These are phyloP conservation scores for Ianthella basta DNA, from an alignment of 37 sponge, comb jelly and placozoan species.

Conservation along the genomic window DNA sequence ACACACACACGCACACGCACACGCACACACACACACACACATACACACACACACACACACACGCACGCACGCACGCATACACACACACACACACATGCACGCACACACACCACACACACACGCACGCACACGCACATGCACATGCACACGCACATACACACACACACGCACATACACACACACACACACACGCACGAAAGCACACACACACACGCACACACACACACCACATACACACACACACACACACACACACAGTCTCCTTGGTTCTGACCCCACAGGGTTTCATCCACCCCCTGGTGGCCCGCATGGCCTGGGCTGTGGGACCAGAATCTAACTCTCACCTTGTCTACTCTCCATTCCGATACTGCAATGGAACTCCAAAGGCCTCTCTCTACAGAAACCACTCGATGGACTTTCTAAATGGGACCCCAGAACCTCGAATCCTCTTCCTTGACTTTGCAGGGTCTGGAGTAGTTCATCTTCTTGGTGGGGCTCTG, in stretches of 20 bases:
- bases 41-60: neutral
- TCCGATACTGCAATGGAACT: slow-evolving; percentile 74
- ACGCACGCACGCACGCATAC: neutral
- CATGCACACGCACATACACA: too few relatives aligned
- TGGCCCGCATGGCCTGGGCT: slow-evolving; percentile 77
- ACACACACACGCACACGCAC: neutral
- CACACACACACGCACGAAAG: too few relatives aligned
- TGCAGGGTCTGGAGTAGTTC: slow-evolving; percentile 88
- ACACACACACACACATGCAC: too few relatives aligned
- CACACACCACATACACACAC: too few relatives aligned
- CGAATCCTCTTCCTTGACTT: slow-evolving; percentile 65
- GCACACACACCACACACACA: neutral
- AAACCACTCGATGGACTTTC: neutral
- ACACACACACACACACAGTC: too few relatives aligned
- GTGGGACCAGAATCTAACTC: slow-evolving; percentile 8
- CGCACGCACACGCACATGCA: too few relatives aligned
- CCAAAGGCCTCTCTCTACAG: slow-evolving; percentile 26
- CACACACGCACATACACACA: too few relatives aligned
- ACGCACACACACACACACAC: neutral
- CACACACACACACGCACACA: too few relatives aligned
- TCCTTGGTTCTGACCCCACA: too few relatives aligned
- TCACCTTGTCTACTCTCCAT: slow-evolving; percentile 56
- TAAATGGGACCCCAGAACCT: neutral
- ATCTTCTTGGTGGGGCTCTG: slow-evolving; percentile 78
- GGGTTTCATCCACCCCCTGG: slow-evolving; percentile 74